These are phyloP conservation scores for Acipenser transmontanus DNA, from an alignment of 2,797 vertebrate species.

Conservation along the genomic window DNA sequence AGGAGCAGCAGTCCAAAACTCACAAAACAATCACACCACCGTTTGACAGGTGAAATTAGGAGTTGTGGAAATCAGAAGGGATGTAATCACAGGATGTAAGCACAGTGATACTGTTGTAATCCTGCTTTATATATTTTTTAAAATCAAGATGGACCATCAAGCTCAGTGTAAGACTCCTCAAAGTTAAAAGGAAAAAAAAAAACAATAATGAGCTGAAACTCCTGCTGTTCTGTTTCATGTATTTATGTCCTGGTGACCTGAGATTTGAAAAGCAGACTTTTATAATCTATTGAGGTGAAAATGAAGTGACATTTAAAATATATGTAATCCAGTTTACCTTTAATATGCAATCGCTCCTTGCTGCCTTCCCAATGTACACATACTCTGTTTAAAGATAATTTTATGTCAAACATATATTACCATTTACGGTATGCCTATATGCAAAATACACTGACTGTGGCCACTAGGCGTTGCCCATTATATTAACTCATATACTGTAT, in stretches of 20 bases:
- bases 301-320: neutral
- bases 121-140: neutral
- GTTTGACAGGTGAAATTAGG: slow-evolving; percentile 41
- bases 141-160: slow-evolving; percentile 41
- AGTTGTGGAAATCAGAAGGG: slow-evolving; percentile 49
- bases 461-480: no score
- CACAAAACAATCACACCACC: neutral
- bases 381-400: no score
- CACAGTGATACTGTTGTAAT: slow-evolving; percentile 32
- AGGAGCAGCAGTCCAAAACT: slow-evolving; percentile 1
- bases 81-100: slow-evolving; percentile 20
- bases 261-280: slow-evolving; percentile 13
- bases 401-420: no score
- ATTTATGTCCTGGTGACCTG: slow-evolving; percentile 44
- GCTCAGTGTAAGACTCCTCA: slow-evolving; percentile 33
- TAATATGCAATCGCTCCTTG: no score
- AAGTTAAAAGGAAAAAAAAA: slow-evolving; percentile 48
- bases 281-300: neutral
- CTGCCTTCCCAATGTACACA: no score
- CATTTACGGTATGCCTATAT: no score
- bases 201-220: slow-evolving; percentile 54
- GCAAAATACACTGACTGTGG: no score
- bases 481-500: no score
- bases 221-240: slow-evolving; percentile 48
- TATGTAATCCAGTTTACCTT: no score